Percentiles rank a stretch among this genome's conserved stretches.
Conservation (phyloP, 2,888 invertebrate genomes). For the Chalcis sispes region DNA sequence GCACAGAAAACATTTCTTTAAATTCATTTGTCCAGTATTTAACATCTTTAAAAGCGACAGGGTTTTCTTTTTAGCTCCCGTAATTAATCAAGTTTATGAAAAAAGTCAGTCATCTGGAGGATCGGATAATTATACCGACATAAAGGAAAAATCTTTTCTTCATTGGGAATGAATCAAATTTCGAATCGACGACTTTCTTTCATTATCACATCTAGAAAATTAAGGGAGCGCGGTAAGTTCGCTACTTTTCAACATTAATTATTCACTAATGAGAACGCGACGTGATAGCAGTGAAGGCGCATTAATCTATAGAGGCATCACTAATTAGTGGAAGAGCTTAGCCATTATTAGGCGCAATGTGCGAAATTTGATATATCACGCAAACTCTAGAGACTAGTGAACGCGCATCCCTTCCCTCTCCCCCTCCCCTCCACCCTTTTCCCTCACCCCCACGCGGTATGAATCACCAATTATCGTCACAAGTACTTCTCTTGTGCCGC, state of each 20-base stretch:
- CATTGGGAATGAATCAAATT: neutral
- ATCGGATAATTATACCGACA: neutral
- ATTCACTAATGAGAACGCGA: slow-evolving; percentile 22
- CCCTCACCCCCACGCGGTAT: no score
- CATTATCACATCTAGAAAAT: neutral
- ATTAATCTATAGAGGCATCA: slow-evolving; percentile 24
- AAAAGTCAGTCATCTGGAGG: neutral
- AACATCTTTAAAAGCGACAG: no score
- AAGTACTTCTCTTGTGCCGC: slow-evolving; percentile 31
- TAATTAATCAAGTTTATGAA: neutral
- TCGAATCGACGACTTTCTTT: neutral
- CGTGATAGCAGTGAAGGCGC: neutral
- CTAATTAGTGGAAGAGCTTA: slow-evolving; percentile 39
- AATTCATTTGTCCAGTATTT: no score
- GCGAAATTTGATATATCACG: slow-evolving; percentile 37
- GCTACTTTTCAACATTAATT: slow-evolving; percentile 23
- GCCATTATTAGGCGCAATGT: slow-evolving; percentile 24
- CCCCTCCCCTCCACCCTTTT: no score
- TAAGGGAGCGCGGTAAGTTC: neutral
- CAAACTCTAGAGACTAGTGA: slow-evolving; percentile 2
- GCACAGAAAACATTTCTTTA: no score
- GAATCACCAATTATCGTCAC: slow-evolving; percentile 40
- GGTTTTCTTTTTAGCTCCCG: neutral
- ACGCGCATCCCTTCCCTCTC: no score
- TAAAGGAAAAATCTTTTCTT: neutral